Evolutionary conservation across 2,113 vertebrate genomes (phyloP), one percentile per base, ranked within the genome.

Genomic region (Boleophthalmus pectinirostris): DNA sequence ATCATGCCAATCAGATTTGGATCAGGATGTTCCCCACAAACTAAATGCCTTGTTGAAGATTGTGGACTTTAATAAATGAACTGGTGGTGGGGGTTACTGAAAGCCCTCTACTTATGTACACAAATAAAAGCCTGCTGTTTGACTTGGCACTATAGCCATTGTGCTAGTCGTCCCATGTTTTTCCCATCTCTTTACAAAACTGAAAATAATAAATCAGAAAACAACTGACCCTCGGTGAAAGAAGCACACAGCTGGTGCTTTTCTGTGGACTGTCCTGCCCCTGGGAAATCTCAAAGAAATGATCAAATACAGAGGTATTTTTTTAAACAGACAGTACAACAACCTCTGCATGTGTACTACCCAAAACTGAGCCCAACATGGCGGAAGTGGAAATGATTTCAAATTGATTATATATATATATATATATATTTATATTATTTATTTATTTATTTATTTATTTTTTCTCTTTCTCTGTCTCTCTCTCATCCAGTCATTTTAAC

Each of bases 101-200:
- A 75, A 25, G 69, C 72, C 85, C 79, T 79, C 82, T 85, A 77
- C 88, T 88, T 89, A 92, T 92, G 86, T 92, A 87, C 83, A 89
- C 86, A 91, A 90, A 92, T 91, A 92, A 90, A 54, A 85, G 82
- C 85, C 78, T 33, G 53, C 80, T 91, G 89, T 92, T 92, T 91
- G 85, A 88, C 87, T 92, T 92, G 91, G 91, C 91, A 80, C 78
- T 25, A 35, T 20, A 54, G 51, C 51, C 51, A 8, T n/a, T 53
- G 18, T 16, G 49, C 49, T 3, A 51, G 49, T 53, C 49, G n/a
- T 53, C 16, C 5, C 49, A 53, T 53, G 49, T 54, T 54, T 64
- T 49, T 29, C 67, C 77, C 49, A 72, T 79, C 86, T 54, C 20
- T n/a, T n/a, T 54, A 54, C 51, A 80, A 88, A 67, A 81, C 69